These are phyloP conservation scores for Allolobophora icterica DNA, from an alignment of 2,888 invertebrate genomes.

Conservation along the genomic window DNA sequence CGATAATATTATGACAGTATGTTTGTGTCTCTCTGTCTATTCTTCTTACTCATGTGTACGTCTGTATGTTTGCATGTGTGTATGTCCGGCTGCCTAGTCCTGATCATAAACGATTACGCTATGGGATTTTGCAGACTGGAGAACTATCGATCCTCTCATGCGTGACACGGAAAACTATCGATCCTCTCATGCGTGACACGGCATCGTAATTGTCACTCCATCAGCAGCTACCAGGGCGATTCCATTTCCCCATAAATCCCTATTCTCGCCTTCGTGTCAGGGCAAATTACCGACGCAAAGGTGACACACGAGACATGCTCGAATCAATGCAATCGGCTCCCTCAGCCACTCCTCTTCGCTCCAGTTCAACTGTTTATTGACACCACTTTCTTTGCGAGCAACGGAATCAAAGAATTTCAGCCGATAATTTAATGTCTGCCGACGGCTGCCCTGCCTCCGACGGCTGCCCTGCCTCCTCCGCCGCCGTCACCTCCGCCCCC, in stretches of 20 bases:
- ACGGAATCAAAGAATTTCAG: background rate
- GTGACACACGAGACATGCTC: background rate
- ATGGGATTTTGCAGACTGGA: background rate
- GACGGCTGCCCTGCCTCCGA: background rate
- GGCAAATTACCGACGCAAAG: background rate
- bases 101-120: background rate
- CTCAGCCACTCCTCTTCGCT: background rate
- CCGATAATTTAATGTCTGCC: background rate
- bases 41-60: background rate
- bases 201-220: background rate
- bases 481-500: background rate
- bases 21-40: background rate
- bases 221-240: background rate
- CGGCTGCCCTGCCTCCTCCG: too few relatives aligned
- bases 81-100: background rate
- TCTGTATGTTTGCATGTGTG: too few relatives aligned
- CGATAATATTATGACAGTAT: too few relatives aligned
- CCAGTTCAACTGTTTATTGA: slow-evolving; percentile 10
- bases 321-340: background rate
- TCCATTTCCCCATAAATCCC: background rate
- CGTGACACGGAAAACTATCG: too few relatives aligned
- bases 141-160: background rate
- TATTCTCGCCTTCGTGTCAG: background rate
- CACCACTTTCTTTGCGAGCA: background rate
- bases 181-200: background rate